These are phyloP conservation scores for Ceratina australensis DNA, from an alignment of 1,140 invertebrate genomes.

Conservation along the genomic window DNA sequence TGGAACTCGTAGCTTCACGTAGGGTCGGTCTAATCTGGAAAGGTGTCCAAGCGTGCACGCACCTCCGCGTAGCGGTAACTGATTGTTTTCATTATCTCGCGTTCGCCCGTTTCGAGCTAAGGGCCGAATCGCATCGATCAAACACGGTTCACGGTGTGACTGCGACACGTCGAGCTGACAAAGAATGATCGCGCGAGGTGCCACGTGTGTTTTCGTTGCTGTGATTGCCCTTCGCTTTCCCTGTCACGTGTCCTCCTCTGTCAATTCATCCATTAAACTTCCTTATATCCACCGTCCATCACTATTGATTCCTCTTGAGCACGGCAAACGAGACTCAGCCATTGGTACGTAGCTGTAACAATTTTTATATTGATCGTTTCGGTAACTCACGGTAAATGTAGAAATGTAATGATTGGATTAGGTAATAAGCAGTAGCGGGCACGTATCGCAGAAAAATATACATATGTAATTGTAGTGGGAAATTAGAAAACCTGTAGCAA, in stretches of 20 bases:
- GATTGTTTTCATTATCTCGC: constrained; percentile 67
- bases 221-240: constrained; percentile 42
- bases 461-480: neutral
- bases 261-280: constrained; percentile 33
- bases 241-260: constrained; percentile 16
- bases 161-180: constrained; percentile 70
- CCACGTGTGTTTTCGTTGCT: constrained; percentile 50
- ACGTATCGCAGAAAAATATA: neutral
- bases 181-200: constrained; percentile 64
- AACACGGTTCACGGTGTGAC: constrained; percentile 54
- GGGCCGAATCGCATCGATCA: constrained; percentile 65
- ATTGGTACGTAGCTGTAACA: too few species aligned
- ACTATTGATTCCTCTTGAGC: neutral
- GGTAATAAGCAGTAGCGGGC: too few species aligned
- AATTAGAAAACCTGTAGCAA: neutral
- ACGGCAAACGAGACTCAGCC: neutral
- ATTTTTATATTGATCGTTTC: too few species aligned
- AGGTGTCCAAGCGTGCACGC: too few species aligned
- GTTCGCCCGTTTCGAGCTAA: constrained; percentile 16
- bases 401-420: too few species aligned
- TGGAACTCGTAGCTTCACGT: neutral
- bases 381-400: too few species aligned
- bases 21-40: neutral
- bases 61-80: constrained; percentile 47
- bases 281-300: neutral